Evolutionary conservation across 2,888 invertebrate genomes (phyloP).

Genomic region (Lasioglossum figueresi): DNA sequence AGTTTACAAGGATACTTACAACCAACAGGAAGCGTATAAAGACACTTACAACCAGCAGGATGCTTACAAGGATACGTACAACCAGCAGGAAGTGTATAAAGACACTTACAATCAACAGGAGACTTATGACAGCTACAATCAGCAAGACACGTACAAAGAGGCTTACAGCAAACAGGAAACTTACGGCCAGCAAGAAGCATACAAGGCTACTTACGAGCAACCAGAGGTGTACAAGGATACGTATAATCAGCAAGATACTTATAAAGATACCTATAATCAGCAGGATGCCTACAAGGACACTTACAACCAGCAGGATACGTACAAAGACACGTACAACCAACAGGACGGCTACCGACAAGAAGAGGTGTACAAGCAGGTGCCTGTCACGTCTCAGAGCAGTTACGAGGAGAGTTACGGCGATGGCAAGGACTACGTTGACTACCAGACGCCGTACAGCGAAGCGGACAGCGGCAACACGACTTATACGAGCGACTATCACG

Average conservation of each 20-base stretch:
- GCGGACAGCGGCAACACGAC: conserved; percentile 66
- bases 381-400: conserved; percentile 69
- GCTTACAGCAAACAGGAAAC: conserved; percentile 21
- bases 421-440: conserved; percentile 73
- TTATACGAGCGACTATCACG: conserved; percentile 73
- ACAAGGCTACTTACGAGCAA: conserved; percentile 29
- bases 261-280: conserved; percentile 70
- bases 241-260: conserved; percentile 41
- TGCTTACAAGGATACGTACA: conserved; percentile 30
- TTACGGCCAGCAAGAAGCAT: conserved; percentile 32
- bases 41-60: conserved; percentile 42
- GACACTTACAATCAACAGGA: conserved; percentile 35
- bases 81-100: conserved; percentile 41
- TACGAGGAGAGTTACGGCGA: conserved; percentile 74
- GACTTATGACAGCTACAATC: conserved; percentile 18
- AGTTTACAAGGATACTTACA: conserved; percentile 34
- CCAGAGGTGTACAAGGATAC: conserved; percentile 30
- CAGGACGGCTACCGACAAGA: conserved; percentile 39
- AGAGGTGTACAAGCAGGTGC: conserved; percentile 57
- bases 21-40: neutral
- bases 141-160: conserved; percentile 23
- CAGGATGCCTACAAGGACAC: conserved; percentile 40
- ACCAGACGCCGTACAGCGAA: conserved; percentile 77
- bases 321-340: conserved; percentile 68
- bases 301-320: conserved; percentile 49